These are phyloP conservation scores for Labeo calbasu DNA, from an alignment of 2,797 vertebrate genomes.

Conservation along the genomic window DNA sequence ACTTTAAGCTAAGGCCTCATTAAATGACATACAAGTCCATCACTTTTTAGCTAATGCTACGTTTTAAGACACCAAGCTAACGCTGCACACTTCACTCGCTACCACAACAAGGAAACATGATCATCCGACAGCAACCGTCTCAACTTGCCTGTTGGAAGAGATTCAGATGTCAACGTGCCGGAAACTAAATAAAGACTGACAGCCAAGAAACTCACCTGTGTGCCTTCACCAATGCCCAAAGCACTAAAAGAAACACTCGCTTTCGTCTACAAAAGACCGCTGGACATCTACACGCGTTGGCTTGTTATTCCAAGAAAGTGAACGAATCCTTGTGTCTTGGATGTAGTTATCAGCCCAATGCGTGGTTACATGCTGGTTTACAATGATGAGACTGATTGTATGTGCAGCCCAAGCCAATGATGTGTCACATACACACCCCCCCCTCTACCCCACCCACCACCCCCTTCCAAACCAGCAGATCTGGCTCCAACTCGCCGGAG, in stretches of 20 bases:
- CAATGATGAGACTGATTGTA: conserved; percentile 44
- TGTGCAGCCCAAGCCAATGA: conserved; percentile 45
- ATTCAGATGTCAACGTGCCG: neutral
- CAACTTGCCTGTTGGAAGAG: neutral
- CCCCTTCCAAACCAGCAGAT: conserved; percentile 58
- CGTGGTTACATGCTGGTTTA: conserved; percentile 44
- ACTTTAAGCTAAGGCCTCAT: neutral
- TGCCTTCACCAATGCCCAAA: conserved; percentile 1
- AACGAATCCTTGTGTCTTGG: conserved; percentile 18
- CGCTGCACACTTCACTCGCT: neutral
- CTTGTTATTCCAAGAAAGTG: conserved; percentile 27
- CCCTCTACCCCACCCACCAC: conserved; percentile 33
- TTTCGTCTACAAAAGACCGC: neutral
- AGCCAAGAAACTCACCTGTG: conserved; percentile 44
- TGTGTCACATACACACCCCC: conserved; percentile 40
- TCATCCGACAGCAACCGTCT: neutral
- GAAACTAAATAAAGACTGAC: neutral
- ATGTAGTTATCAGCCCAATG: conserved; percentile 31
- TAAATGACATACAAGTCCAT: neutral
- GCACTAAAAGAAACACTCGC: conserved; percentile 11
- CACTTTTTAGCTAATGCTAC: neutral
- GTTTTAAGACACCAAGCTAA: neutral
- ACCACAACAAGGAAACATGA: conserved; percentile 20
- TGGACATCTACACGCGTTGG: neutral
- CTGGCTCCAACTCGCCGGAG: conserved; percentile 55